Evolutionary conservation across 2,797 vertebrate species (phyloP).

Genomic region (Helicolenus hilgendorfi): DNA sequence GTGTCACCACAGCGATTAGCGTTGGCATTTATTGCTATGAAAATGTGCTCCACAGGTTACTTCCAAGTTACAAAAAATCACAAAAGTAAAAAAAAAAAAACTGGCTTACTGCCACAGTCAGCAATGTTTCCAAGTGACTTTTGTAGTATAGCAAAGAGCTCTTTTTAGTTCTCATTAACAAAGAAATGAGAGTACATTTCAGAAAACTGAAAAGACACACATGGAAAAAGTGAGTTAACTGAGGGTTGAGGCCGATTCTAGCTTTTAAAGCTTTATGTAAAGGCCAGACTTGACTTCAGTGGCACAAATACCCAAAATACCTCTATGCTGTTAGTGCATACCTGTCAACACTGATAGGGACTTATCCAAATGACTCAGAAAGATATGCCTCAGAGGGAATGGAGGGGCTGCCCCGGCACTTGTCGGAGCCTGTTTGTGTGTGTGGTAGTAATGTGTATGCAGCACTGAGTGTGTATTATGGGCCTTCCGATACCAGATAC

Average conservation of each 20-base stretch:
- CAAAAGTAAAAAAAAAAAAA: constrained; percentile 18
- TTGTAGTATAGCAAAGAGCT: background rate
- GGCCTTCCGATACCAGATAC: background rate
- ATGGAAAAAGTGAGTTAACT: background rate
- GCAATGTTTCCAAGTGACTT: background rate
- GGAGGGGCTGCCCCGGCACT: background rate
- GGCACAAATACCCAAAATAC: constrained; percentile 15
- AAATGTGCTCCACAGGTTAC: constrained; percentile 43
- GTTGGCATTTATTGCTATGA: constrained; percentile 54
- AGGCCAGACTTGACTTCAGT: background rate
- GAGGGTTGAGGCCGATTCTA: background rate
- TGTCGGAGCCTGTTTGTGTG: background rate
- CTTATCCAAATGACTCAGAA: constrained; percentile 43
- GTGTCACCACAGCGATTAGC: constrained; percentile 57
- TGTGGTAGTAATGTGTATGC: background rate
- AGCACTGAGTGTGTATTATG: background rate
- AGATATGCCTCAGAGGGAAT: constrained; percentile 30
- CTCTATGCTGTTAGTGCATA: constrained; percentile 6
- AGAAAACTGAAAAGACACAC: background rate
- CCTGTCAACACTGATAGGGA: constrained; percentile 54
- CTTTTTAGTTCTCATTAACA: constrained; percentile 1
- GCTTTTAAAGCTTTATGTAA: background rate
- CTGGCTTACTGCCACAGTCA: constrained; percentile 8
- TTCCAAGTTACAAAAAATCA: constrained; percentile 12
- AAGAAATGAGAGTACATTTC: background rate